Evolutionary conservation across 2,888 invertebrate genomes (phyloP), one percentile per base, ranked within the genome.

Genomic region (Microctonus hyperodae): DNA sequence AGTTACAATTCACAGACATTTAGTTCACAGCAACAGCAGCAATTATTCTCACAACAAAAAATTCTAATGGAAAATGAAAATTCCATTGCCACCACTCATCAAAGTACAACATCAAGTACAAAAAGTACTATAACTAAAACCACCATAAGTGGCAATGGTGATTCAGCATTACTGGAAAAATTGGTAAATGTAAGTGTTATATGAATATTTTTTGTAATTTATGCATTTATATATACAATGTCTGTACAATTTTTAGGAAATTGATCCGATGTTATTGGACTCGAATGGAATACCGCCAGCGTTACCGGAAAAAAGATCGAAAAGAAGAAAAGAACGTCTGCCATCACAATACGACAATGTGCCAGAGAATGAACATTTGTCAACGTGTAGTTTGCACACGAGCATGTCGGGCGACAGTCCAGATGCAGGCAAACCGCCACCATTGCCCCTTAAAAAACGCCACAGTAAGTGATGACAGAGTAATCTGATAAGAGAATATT

Each of bases 381-480:
- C 81, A 64, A 83, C 84, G 74, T 86, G 82, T 70, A 81, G 78
- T 74, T 73, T 83, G 66, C 83, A 82, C 70, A 77, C 79, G 31
- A 81, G 79, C 69, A 7, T 44, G 5, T 83, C 81, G 61, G 81
- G 80, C 70, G 81, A 84, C 71, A 86, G 82, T 70, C 81, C 83
- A 48, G 88, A 90, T 75, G 90, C 90, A 72, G 85, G 86, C 75
- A 87, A 89, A 80, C 94, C 96, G 71, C 97, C 97, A 70, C 97
- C 97, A 59, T 86, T 97, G 73, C 97, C 97, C 50, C 91, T 93
- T 55, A 97, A 97, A 87, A 96, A 96, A 86, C 92, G 93, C 85
- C 94, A 97, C 88, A 96, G 96, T 96, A 90, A 94, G 96, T 93
- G 22, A 85, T 79, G 69, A 69, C n/a, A 65, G 7, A 16, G 16